Percentiles rank a stretch among this genome's conserved stretches.
These are phyloP conservation scores for Torymus auratus DNA, from an alignment of 2,888 invertebrate species.

Conservation along the genomic window DNA sequence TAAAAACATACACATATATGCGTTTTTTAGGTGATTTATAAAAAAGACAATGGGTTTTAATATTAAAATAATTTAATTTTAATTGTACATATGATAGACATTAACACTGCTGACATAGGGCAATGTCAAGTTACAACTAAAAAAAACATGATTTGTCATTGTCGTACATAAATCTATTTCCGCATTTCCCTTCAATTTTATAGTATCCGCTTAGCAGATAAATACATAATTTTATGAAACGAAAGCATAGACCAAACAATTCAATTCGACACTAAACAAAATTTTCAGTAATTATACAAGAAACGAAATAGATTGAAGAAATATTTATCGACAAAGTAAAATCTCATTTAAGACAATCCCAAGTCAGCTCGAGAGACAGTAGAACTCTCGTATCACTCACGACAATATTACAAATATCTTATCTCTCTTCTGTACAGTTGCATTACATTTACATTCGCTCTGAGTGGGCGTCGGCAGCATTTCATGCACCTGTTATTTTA, in stretches of 20 bases:
- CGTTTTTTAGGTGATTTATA: not conserved
- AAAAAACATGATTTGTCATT: conserved; percentile 21
- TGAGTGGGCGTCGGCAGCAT: conserved; percentile 1
- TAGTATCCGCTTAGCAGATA: not conserved
- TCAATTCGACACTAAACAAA: not conserved
- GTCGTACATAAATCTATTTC: conserved; percentile 22
- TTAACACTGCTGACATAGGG: conserved; percentile 68
- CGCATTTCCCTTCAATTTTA: conserved; percentile 7
- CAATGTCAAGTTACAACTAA: conserved; percentile 52
- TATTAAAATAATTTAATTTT: conserved; percentile 73
- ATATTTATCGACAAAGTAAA: conserved; percentile 30
- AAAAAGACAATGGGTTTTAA: conserved; percentile 56
- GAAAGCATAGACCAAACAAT: not conserved
- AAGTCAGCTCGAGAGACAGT: conserved; percentile 36
- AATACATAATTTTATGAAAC: not conserved
- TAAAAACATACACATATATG: no score
- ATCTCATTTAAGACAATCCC: conserved; percentile 24
- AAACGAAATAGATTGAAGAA: conserved; percentile 31
- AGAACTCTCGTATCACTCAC: conserved; percentile 40
- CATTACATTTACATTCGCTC: conserved; percentile 21
- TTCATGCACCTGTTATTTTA: not conserved
- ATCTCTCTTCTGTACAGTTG: conserved; percentile 49
- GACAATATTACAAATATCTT: conserved; percentile 56
- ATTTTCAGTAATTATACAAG: conserved; percentile 9
- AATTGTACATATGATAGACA: conserved; percentile 70